A percentile compares a stretch with the other conserved stretches of the same genome.
Conservation (phyloP, 2,797 vertebrate genomes). For the Geotrypetes seraphini region DNA sequence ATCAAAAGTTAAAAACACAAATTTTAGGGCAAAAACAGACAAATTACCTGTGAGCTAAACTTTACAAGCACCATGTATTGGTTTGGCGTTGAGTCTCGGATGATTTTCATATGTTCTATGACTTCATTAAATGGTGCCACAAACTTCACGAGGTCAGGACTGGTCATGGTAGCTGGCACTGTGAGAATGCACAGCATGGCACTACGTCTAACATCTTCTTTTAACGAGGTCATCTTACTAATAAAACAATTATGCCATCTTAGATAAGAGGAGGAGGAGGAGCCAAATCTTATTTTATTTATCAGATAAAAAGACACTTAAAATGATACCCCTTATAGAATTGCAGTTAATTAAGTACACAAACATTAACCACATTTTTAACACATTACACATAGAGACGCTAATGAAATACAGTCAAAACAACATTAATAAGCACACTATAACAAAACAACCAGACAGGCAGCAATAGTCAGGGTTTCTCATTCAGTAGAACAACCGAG, state of each 20-base stretch:
- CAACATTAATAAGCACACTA: too few relatives aligned
- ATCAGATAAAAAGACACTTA: background rate
- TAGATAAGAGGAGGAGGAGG: conserved; percentile 17
- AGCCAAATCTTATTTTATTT: background rate
- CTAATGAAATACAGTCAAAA: too few relatives aligned
- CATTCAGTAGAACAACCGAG: too few relatives aligned
- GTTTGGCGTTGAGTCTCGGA: conserved; percentile 91
- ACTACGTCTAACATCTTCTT: conserved; percentile 81
- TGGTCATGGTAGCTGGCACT: conserved; percentile 92
- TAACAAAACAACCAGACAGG: too few relatives aligned
- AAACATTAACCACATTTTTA: too few relatives aligned
- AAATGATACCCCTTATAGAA: too few relatives aligned
- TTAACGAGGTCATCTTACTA: conserved; percentile 95
- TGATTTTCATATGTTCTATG: conserved; percentile 98
- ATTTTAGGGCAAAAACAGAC: too few relatives aligned
- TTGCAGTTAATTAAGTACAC: too few relatives aligned
- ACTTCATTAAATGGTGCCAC: conserved; percentile 89
- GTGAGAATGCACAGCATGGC: conserved; percentile 95
- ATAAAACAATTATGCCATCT: conserved; percentile 20
- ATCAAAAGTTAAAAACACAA: too few relatives aligned
- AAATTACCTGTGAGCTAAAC: conserved; percentile 76
- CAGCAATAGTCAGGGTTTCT: too few relatives aligned
- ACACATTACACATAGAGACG: too few relatives aligned
- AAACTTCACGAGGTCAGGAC: conserved; percentile 97
- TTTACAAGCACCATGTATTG: conserved; percentile 97